Percentiles rank a stretch among this genome's conserved stretches.
Evolutionary conservation across 1,140 invertebrate species (phyloP).

Genomic region (Lethrus apterus): DNA sequence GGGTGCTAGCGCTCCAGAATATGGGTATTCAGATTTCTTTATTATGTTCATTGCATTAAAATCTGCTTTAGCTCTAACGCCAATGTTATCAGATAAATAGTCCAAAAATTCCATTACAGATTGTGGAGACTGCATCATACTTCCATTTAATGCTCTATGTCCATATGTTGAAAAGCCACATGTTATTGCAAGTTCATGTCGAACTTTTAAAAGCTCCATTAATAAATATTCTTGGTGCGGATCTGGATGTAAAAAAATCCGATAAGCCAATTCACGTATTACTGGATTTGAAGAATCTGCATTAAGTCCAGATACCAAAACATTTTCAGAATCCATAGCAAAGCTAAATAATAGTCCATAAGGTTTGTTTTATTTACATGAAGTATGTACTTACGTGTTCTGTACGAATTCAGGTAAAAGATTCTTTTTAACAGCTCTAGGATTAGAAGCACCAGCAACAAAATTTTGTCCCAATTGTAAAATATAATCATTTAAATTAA

Average conservation of each 20-base stretch:
- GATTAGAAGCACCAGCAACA: constrained; percentile 64
- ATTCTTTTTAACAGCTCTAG: constrained; percentile 55
- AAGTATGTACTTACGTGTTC: constrained; percentile 63
- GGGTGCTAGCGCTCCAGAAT: constrained; percentile 49
- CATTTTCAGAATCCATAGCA: constrained; percentile 58
- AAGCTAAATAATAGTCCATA: constrained; percentile 62
- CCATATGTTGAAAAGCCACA: constrained; percentile 86
- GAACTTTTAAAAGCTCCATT: constrained; percentile 58
- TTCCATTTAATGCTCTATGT: constrained; percentile 80
- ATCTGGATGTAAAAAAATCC: constrained; percentile 76
- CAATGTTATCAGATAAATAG: constrained; percentile 62
- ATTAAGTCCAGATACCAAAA: constrained; percentile 70
- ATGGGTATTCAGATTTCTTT: constrained; percentile 53
- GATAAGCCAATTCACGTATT: constrained; percentile 84
- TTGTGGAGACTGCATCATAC: constrained; percentile 74
- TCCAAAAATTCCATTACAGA: constrained; percentile 65
- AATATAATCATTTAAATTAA: constrained; percentile 64
- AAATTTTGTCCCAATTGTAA: constrained; percentile 79
- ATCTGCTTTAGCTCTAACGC: constrained; percentile 57
- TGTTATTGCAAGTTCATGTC: constrained; percentile 70
- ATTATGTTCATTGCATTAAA: constrained; percentile 67
- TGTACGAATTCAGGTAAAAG: constrained; percentile 63
- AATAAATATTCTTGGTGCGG: constrained; percentile 69
- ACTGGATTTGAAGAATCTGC: constrained; percentile 72
- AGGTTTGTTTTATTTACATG: no score